phyloP scores from a whole-genome alignment of 2,797 vertebrate genomes.

The Pipistrellus nathusii region DNA sequence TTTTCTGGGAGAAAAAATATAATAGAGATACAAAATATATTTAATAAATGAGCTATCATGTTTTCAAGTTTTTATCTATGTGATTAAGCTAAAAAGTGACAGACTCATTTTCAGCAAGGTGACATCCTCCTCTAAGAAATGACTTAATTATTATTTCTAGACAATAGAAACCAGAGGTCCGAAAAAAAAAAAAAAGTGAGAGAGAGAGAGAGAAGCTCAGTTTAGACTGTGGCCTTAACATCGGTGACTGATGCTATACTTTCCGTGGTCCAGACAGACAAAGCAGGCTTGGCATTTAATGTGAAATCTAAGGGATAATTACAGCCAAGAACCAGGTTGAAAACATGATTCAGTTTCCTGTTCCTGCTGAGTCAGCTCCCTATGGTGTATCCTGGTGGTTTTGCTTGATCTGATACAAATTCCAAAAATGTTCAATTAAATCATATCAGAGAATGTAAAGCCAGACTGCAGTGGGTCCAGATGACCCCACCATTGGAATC shows the following conservation, averaged over 20 bases:
- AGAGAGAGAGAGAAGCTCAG: too few species aligned
- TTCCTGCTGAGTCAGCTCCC: slow-evolving; percentile 9
- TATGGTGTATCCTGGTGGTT: neutral
- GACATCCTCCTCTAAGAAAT: neutral
- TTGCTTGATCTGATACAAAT: slow-evolving; percentile 48
- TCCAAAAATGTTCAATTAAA: neutral
- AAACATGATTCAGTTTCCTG: slow-evolving; percentile 30
- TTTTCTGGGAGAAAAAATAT: neutral
- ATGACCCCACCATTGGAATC: neutral
- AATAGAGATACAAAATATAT: neutral
- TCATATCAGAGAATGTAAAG: neutral
- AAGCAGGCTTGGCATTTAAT: too few species aligned
- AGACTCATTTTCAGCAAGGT: neutral
- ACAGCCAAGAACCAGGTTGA: slow-evolving; percentile 18
- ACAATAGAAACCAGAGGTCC: neutral
- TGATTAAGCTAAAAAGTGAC: slow-evolving; percentile 20
- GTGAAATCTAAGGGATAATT: neutral
- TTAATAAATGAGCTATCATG: neutral
- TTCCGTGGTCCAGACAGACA: too few species aligned
- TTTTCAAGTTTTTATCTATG: slow-evolving; percentile 15
- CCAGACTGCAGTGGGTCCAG: neutral
- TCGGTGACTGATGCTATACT: too few species aligned
- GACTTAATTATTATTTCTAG: neutral
- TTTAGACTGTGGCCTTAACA: neutral
- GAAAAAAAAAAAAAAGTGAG: neutral